phyloP scores from a whole-genome alignment of 2,113 vertebrate species.

The Limnothrissa miodon region DNA sequence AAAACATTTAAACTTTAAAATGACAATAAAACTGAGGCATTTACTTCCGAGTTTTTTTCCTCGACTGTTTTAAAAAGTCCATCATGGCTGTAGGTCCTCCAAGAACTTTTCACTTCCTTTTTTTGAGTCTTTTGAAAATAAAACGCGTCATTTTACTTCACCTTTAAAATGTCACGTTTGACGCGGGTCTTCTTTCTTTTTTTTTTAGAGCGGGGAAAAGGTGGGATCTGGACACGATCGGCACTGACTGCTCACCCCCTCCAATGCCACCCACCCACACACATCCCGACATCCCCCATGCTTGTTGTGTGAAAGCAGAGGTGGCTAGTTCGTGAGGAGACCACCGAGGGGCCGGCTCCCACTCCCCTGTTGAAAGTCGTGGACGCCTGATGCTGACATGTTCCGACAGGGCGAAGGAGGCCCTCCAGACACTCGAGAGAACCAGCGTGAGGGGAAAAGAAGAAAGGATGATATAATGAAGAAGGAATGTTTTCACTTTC shows the following conservation, averaged over 20 bases:
- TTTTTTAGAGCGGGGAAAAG: no score
- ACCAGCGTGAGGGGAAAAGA: no score
- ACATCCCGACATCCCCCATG: no score
- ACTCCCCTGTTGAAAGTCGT: no score
- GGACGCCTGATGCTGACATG: neutral
- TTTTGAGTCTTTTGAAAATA: neutral
- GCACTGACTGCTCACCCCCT: no score
- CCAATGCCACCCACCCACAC: no score
- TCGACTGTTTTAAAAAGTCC: neutral
- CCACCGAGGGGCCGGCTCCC: neutral
- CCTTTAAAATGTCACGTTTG: slow-evolving; percentile 4
- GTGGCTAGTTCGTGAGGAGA: neutral
- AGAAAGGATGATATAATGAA: no score
- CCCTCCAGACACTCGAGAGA: neutral
- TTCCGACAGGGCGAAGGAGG: slow-evolving; percentile 28
- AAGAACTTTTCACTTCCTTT: neutral
- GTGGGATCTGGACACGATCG: no score
- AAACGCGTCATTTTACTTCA: neutral
- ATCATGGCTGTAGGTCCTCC: neutral
- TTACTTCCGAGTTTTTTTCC: neutral
- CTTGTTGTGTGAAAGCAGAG: no score
- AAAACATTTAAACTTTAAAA: no score
- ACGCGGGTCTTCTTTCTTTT: neutral
- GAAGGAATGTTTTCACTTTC: no score
- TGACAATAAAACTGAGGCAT: neutral